Evolutionary conservation across 2,113 vertebrate species (phyloP).

Genomic region (Vanacampus margaritifer): DNA sequence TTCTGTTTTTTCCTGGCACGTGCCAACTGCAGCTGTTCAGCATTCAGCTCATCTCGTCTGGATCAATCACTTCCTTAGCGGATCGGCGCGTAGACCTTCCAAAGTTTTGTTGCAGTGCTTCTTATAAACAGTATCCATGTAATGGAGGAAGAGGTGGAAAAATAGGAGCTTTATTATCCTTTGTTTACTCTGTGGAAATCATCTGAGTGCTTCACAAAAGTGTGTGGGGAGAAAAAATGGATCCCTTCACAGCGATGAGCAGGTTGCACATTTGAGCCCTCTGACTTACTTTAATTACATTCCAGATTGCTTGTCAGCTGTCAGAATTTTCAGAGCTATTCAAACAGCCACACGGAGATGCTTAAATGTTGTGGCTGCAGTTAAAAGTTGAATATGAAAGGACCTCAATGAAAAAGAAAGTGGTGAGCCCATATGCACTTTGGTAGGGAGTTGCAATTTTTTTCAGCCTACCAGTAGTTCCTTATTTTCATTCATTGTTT

Average conservation of each 20-base stretch:
- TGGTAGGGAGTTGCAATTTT: neutral
- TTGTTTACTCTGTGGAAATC: neutral
- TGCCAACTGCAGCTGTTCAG: conserved; percentile 5
- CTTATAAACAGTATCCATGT: neutral
- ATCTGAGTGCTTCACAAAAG: conserved; percentile 11
- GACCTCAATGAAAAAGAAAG: neutral
- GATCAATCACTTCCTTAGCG: neutral
- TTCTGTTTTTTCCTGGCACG: neutral
- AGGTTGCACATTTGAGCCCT: neutral
- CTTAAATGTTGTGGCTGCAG: neutral
- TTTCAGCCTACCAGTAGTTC: neutral
- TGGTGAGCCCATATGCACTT: neutral
- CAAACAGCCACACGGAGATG: neutral
- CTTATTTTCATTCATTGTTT: neutral
- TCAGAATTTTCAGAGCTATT: neutral
- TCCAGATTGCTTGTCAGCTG: conserved; percentile 1
- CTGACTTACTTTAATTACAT: neutral
- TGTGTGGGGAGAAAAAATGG: neutral
- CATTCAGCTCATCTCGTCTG: neutral
- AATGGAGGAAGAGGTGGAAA: neutral
- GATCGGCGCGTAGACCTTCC: neutral
- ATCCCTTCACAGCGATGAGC: neutral
- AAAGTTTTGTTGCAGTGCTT: neutral
- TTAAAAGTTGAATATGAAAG: neutral
- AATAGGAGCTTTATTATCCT: conserved; percentile 2